A percentile compares a stretch with the other conserved stretches of the same genome.
Evolutionary conservation across 2,888 invertebrate genomes (phyloP).

Genomic region (Acleris laterana): DNA sequence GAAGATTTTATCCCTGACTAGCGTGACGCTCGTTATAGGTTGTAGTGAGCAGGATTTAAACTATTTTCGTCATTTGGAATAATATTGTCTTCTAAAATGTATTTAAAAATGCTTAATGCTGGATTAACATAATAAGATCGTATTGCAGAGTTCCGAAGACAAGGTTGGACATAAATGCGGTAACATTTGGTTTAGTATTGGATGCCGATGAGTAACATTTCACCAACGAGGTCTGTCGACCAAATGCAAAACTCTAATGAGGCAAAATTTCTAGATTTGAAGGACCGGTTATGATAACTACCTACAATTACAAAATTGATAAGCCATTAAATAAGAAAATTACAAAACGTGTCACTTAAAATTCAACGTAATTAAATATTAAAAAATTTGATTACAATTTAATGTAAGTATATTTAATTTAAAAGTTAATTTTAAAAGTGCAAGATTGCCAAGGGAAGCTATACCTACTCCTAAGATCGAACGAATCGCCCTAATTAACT

Average conservation of each 20-base stretch:
- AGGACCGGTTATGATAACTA: no score
- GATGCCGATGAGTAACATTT: neutral
- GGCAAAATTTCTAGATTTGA: no score
- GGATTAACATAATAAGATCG: neutral
- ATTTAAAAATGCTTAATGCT: neutral
- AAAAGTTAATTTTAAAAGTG: neutral
- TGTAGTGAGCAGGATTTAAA: neutral
- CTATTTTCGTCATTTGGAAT: neutral
- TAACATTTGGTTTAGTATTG: no score
- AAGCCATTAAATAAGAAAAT: no score
- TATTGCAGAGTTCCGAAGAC: neutral
- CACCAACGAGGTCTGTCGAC: no score
- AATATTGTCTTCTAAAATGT: neutral
- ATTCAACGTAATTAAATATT: neutral
- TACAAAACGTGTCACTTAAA: constrained; percentile 44
- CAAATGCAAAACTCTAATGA: no score
- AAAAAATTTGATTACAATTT: neutral
- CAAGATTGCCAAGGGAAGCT: neutral
- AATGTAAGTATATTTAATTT: neutral
- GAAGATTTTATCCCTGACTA: neutral
- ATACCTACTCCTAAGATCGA: constrained; percentile 44
- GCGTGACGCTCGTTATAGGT: neutral
- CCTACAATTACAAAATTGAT: no score
- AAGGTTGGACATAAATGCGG: constrained; percentile 39
- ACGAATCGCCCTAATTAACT: constrained; percentile 49